Evolutionary conservation across 1,140 invertebrate species (phyloP), one percentile per base, ranked within the genome.

Genomic region (Epicauta chinensis): DNA sequence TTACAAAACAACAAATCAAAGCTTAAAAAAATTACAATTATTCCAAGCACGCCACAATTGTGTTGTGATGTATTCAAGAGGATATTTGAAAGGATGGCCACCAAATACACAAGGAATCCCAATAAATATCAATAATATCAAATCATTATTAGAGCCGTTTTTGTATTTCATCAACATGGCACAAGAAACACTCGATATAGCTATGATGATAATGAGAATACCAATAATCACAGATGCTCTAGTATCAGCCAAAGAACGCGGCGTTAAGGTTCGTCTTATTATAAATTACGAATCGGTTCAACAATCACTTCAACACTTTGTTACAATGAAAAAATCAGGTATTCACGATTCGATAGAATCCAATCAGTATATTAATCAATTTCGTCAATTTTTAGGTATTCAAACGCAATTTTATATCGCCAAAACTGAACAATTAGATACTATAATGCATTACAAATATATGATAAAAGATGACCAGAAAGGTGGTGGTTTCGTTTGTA

Each of bases 381-480:
- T 43, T 14, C 31, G 2, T 36, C 34, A 14, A n/a, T 53, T 53
- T 52, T 29, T 11, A 57, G 55, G 55, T 17, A 32, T 57, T 17
- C 23, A 34, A 30, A 34, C 53, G 13, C 39, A 23, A 15, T 29
- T 49, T 12, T 57, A 49, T 45, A 35, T 53, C 13, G 42, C 23
- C n/a, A 50, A 50, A 38, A 47, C 4, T 15, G 14, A 15, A 14
- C 47, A 44, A 10, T 16, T 39, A 9, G 39, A 10, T 37, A 53
- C 40, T 43, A 55, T 58, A 6, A 60, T 58, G 55, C 54, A 61
- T 38, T 48, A 51, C 16, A 64, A 64, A 57, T 64, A 43, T 41
- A 62, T 60, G 16, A 38, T 64, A 4, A 64, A 64, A 53, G 62
- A 64, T 52, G 58, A 53, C 29, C 29, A 16, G 16, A 35, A 43